Evolutionary conservation across 2,888 invertebrate species (phyloP).

Genomic region (Dryomyza anilis): DNA sequence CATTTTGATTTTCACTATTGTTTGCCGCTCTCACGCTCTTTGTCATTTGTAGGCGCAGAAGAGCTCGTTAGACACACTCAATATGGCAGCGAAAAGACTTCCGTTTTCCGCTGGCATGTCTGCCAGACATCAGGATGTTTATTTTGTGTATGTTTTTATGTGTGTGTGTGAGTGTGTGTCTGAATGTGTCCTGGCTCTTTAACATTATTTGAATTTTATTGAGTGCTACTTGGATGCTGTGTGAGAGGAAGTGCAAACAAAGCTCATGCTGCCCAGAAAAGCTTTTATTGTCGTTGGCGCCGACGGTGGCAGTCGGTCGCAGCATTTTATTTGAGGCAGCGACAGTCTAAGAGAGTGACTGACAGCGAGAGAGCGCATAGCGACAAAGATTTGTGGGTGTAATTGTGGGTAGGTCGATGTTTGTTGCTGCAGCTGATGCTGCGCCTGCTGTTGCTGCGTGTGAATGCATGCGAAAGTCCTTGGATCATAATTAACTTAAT

Average conservation of each 20-base stretch:
- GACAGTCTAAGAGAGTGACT: not conserved
- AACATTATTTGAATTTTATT: not conserved
- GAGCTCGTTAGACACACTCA: too few relatives aligned
- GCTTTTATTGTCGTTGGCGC: not conserved
- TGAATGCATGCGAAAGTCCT: constrained; percentile 38
- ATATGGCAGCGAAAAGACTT: constrained; percentile 10
- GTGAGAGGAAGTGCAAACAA: too few relatives aligned
- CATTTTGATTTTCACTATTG: too few relatives aligned
- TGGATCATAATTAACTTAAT: constrained; percentile 43
- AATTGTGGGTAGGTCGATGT: too few relatives aligned
- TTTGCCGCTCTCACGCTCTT: too few relatives aligned
- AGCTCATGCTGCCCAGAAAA: too few relatives aligned
- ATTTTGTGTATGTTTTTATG: not conserved
- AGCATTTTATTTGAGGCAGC: not conserved
- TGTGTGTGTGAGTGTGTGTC: not conserved
- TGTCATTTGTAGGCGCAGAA: too few relatives aligned
- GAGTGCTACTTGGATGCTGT: too few relatives aligned
- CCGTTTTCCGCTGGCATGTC: not conserved
- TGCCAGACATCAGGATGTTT: not conserved
- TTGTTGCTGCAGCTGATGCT: too few relatives aligned
- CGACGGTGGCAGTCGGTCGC: too few relatives aligned
- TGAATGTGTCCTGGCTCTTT: not conserved
- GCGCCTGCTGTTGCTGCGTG: constrained; percentile 12
- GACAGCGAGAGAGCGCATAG: not conserved
- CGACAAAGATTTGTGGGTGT: too few relatives aligned